Conservation (phyloP, 2,888 invertebrate genomes). For the Linnaemya tessellans region DNA sequence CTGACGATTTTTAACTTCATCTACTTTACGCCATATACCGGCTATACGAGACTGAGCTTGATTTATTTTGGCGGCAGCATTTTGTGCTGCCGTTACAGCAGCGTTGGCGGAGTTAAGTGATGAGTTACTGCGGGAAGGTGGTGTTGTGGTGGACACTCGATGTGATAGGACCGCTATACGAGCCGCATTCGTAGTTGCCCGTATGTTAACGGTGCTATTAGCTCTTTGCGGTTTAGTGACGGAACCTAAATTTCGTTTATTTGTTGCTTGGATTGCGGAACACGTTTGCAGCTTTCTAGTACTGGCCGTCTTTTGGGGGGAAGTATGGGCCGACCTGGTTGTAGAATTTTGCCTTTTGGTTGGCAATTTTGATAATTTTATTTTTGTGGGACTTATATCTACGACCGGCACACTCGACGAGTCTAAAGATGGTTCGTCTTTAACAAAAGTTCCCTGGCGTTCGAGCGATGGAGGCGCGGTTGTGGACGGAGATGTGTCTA, state of each 20-base stretch:
- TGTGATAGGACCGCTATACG: constrained; percentile 77
- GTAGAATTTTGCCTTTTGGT: constrained; percentile 74
- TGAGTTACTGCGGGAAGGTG: constrained; percentile 83
- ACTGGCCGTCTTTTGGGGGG: constrained; percentile 73
- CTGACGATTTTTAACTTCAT: constrained; percentile 78
- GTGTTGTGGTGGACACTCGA: constrained; percentile 80
- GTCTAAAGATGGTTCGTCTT: constrained; percentile 87
- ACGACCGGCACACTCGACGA: constrained; percentile 81
- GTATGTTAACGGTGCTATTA: constrained; percentile 81
- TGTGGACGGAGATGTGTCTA: constrained; percentile 68
- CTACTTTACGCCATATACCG: constrained; percentile 82
- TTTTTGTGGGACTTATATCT: constrained; percentile 77
- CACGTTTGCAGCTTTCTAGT: constrained; percentile 71
- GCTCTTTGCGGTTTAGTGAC: constrained; percentile 79
- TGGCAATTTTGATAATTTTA: constrained; percentile 80
- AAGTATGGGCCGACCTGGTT: constrained; percentile 74
- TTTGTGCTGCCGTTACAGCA: constrained; percentile 68
- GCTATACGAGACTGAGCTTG: constrained; percentile 82
- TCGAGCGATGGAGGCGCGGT: constrained; percentile 85
- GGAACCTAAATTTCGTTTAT: constrained; percentile 71
- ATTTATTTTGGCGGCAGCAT: constrained; percentile 77
- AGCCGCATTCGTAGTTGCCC: constrained; percentile 77
- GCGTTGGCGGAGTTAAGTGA: constrained; percentile 77
- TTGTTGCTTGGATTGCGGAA: constrained; percentile 39
- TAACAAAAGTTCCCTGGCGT: constrained; percentile 96